Evolutionary conservation across 2,113 vertebrate genomes (phyloP).

Genomic region (Oncorhynchus nerka): DNA sequence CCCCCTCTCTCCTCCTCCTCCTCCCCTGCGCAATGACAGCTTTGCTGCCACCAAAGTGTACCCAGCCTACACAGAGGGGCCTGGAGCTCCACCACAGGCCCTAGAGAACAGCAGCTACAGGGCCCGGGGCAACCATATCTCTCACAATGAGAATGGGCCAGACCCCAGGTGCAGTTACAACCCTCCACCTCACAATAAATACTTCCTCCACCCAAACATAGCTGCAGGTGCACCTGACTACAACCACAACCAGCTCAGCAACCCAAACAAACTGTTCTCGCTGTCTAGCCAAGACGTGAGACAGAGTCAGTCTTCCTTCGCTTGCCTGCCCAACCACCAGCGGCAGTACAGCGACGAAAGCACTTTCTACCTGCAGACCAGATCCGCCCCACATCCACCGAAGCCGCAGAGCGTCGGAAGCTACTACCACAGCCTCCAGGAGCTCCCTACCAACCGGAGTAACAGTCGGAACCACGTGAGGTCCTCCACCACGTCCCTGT

Average conservation of each 20-base stretch:
- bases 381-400: conserved; percentile 24
- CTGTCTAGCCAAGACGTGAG: conserved; percentile 79
- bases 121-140: neutral
- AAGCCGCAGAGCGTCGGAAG: conserved; percentile 69
- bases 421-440: conserved; percentile 71
- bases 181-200: conserved; percentile 46
- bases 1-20: conserved; percentile 70
- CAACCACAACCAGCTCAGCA: conserved; percentile 49
- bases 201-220: conserved; percentile 39
- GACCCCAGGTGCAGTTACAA: conserved; percentile 51
- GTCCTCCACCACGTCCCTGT: conserved; percentile 39
- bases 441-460: conserved; percentile 56
- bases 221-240: conserved; percentile 48
- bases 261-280: conserved; percentile 75
- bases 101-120: conserved; percentile 43
- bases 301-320: conserved; percentile 59
- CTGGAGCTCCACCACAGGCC: conserved; percentile 27
- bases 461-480: conserved; percentile 41
- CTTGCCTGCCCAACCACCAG: conserved; percentile 69
- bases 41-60: conserved; percentile 81
- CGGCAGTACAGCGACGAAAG: conserved; percentile 82
- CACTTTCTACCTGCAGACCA: conserved; percentile 67
- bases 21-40: conserved; percentile 84
- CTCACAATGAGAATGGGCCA: conserved; percentile 36
- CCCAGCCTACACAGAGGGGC: conserved; percentile 58